Evolutionary conservation across 2,888 invertebrate species (phyloP), one percentile per base, ranked within the genome.

Genomic region (Maniola hyperantus): DNA sequence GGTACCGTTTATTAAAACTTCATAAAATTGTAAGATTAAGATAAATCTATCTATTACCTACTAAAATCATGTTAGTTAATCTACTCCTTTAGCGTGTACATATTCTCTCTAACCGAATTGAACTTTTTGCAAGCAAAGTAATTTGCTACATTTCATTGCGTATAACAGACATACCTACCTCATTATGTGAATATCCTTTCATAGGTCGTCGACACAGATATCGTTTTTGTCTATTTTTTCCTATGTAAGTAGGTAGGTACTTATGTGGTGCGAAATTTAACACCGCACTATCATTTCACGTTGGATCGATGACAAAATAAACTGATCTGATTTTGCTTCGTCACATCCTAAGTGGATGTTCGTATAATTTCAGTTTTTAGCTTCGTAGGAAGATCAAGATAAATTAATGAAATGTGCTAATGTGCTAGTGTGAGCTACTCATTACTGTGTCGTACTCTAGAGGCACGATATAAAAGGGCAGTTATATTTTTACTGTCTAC

Each of bases 141-240:
- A 55, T 64, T 64, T 63, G 55, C 50, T 58, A 64, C 66, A 50
- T 42, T 48, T 57, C 72, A 62, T 13, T 42, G 33, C 39, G 39
- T 61, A 20, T 26, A 50, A 42, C 53, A 48, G 42, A 57, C 55
- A 33, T 61, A 20, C 54, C 53, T 65, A 36, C 55, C 55, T 62
- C 66, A 77, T 78, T 77, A 76, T 73, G 67, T 73, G 69, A 74
- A 69, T 53, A 78, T 78, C 77, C 78, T 80, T 82, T 79, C 75
- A 73, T 70, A 74, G 83, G 83, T 83, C 83, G 75, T 78, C 80
- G 82, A 72, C 84, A 74, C 72, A 72, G 71, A 76, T 74, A 76
- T 77, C 74, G 77, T 77, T 74, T 77, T 73, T 74, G 77, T 75
- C 58, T 67, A 62, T 53, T 53, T 50, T 26, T 61, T 51, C 64